Evolutionary conservation across 2,888 invertebrate genomes (phyloP), one percentile per base, ranked within the genome.

Genomic region (Cryptophagus acutangulus): DNA sequence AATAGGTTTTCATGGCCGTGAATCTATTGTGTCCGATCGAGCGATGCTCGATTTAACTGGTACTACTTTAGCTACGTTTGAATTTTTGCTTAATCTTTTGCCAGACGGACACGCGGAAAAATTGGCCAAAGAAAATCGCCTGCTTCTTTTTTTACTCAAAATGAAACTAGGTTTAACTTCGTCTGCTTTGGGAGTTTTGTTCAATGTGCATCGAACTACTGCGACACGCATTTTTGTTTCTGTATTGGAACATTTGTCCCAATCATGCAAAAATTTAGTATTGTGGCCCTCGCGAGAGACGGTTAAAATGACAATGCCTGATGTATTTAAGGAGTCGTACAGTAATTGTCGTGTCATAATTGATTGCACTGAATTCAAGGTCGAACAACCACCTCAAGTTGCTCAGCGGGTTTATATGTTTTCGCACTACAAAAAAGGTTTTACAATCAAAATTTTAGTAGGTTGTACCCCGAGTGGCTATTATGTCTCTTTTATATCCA

Each of bases 361-460:
- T 20, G 36, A 41, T 3, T 37, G 41, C 13, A 41, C 41, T 13
- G 33, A 41, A 41, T 28, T 41, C 8, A 36, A 29, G 16, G 18
- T 41, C 13, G 30, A 36, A 20, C 8, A n/a, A 3, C 41, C 41
- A 4, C 3, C 2, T 3, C 14, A 13, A 20, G 25, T 37, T n/a
- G 24, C 30, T 1, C n/a, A 36, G 2, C 15, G 29, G 2, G 25
- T 37, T 4, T 10, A 16, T 10, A 17, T 9, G 3, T 37, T 29
- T 29, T 37, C 29, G 2, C 37, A 15, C n/a, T 40, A 40, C 29
- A 40, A 36, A 29, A 24, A 16, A 17, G 9, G 9, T 17, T 36
- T 17, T 16, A 18, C 24, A 8, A 2, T 25, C 12, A 29, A 37
- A 17, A 18, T 29, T 25, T 25, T 29, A 17, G 13, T 37, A 3